Evolutionary conservation across 37 sponge, comb jelly and placozoan species (phyloP).

Genomic region (Chondrosia reniformis): DNA sequence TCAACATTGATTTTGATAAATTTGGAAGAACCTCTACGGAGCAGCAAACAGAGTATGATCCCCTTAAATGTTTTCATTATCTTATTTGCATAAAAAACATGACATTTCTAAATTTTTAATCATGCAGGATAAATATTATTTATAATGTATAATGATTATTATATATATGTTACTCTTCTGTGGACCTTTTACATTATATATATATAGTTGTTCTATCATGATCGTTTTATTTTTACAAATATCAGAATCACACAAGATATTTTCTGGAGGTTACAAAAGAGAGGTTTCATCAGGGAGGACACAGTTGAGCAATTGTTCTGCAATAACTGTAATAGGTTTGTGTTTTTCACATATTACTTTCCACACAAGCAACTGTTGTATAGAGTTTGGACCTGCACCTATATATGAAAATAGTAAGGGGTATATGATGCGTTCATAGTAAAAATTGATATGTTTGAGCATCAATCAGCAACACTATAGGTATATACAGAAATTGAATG

Average conservation of each 20-base stretch:
- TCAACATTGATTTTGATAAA: constrained; percentile 74
- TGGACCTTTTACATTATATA: no score
- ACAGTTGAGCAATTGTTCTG: constrained; percentile 66
- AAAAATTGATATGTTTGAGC: no score
- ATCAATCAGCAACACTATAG: no score
- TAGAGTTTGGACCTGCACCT: no score
- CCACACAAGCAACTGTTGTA: no score
- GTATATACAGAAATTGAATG: no score
- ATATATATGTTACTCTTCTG: no score
- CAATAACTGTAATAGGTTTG: constrained; percentile 47
- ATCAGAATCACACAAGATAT: constrained; percentile 73
- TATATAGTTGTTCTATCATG: background rate
- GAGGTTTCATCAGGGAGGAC: constrained; percentile 51
- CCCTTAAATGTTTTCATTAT: background rate
- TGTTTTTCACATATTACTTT: no score
- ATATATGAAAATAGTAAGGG: no score
- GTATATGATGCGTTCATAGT: no score
- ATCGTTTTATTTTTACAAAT: background rate
- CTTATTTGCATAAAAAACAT: background rate
- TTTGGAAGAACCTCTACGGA: constrained; percentile 79
- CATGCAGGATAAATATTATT: background rate
- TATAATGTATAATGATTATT: no score
- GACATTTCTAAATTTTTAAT: background rate
- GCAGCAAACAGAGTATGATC: constrained; percentile 57
- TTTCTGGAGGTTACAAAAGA: constrained; percentile 67